Evolutionary conservation across 1,140 invertebrate genomes (phyloP).

Genomic region (Pachyrhynchus sulphureomaculatus): DNA sequence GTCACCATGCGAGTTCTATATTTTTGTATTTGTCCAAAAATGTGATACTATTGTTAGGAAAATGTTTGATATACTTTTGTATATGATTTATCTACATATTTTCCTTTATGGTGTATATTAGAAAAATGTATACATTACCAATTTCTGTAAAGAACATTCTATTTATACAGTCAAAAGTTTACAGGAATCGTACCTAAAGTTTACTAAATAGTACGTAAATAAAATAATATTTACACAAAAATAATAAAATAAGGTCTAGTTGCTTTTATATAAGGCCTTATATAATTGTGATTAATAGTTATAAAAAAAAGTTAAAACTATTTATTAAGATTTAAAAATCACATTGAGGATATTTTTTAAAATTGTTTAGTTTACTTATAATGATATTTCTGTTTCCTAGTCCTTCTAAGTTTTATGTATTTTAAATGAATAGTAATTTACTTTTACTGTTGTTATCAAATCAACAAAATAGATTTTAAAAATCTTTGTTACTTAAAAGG

Average conservation of each 20-base stretch:
- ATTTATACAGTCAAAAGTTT: conserved; percentile 6
- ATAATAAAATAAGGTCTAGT: conserved; percentile 3
- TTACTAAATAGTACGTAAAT: conserved; percentile 2
- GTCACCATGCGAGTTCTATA: conserved; percentile 10
- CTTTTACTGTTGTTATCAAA: background rate
- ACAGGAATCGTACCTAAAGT: background rate
- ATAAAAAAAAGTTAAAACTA: background rate
- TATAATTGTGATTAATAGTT: conserved; percentile 12
- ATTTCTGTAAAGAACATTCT: background rate
- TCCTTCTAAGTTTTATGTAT: no score
- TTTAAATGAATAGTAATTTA: background rate
- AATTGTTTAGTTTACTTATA: no score
- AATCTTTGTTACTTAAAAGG: background rate
- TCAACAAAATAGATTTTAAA: background rate
- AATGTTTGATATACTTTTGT: conserved; percentile 8
- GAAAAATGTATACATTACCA: no score
- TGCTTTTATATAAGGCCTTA: conserved; percentile 14
- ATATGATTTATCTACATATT: conserved; percentile 1
- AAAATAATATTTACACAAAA: conserved; percentile 12
- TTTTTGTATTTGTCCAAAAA: conserved; percentile 30
- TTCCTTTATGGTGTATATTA: no score
- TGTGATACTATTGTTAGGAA: conserved; percentile 27
- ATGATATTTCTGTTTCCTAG: no score
- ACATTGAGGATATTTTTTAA: conserved; percentile 8
- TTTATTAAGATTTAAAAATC: conserved; percentile 2